These are phyloP conservation scores for Drepana arcuata DNA, from an alignment of 1,140 invertebrate genomes.

Conservation along the genomic window DNA sequence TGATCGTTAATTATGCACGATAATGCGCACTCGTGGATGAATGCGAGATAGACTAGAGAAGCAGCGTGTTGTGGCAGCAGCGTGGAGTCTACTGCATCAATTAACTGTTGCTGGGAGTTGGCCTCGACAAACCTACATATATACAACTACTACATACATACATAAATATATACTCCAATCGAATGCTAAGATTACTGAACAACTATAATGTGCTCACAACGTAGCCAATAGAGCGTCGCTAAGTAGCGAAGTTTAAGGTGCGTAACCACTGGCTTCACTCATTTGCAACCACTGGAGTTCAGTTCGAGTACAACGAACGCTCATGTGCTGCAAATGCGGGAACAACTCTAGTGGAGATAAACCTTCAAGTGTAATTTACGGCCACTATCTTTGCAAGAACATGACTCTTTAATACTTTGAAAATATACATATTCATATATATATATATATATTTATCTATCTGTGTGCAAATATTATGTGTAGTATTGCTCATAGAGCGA, in stretches of 20 bases:
- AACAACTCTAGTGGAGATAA: too few species aligned
- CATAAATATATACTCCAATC: conserved; percentile 34
- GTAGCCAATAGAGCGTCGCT: not conserved
- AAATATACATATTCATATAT: too few species aligned
- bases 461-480: too few species aligned
- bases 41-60: conserved; percentile 69
- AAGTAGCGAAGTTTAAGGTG: too few species aligned
- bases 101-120: conserved; percentile 60
- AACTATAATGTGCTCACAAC: conserved; percentile 4
- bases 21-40: conserved; percentile 54
- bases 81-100: conserved; percentile 66
- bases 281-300: not conserved
- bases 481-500: conserved; percentile 23
- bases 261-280: too few species aligned
- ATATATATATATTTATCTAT: too few species aligned
- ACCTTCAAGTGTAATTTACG: too few species aligned
- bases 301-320: too few species aligned
- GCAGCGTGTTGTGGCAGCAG: conserved; percentile 55
- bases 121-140: conserved; percentile 49
- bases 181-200: conserved; percentile 27
- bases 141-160: too few species aligned
- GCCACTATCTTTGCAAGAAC: too few species aligned
- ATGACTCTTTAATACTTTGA: too few species aligned
- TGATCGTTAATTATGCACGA: conserved; percentile 63
- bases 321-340: too few species aligned